phyloP scores from a whole-genome alignment of 1,140 invertebrate genomes.

The Acromyrmex heyeri region DNA sequence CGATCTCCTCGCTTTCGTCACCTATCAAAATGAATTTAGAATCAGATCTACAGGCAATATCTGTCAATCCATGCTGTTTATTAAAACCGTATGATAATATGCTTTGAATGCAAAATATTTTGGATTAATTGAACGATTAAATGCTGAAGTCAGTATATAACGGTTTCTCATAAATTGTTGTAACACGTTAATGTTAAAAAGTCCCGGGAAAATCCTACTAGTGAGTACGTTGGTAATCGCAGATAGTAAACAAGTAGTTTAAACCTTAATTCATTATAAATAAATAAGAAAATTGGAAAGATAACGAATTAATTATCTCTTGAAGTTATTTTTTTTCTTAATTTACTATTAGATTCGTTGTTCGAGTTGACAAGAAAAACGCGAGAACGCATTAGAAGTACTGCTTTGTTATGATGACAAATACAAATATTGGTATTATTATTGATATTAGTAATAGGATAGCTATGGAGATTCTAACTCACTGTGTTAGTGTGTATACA shows the following conservation, averaged over 20 bases:
- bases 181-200: constrained; percentile 41
- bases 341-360: too few relatives aligned
- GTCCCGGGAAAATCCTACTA: constrained; percentile 5
- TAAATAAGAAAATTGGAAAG: background rate
- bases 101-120: constrained; percentile 32
- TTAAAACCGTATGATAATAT: constrained; percentile 1
- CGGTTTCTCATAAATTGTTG: constrained; percentile 27
- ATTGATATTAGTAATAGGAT: too few relatives aligned
- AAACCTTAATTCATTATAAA: background rate
- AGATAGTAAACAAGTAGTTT: background rate
- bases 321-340: background rate
- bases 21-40: constrained; percentile 63
- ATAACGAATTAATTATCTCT: background rate
- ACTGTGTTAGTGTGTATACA: too few relatives aligned
- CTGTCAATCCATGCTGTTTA: background rate
- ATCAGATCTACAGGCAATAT: background rate
- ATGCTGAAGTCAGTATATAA: constrained; percentile 23
- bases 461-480: too few relatives aligned
- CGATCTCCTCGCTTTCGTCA: constrained; percentile 78
- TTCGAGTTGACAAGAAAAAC: too few relatives aligned
- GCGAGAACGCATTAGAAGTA: too few relatives aligned
- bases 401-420: too few relatives aligned
- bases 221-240: constrained; percentile 14
- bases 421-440: too few relatives aligned
- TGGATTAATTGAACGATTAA: constrained; percentile 33